Evolutionary conservation across 2,888 invertebrate genomes (phyloP).

Genomic region (Sesamia inferens): DNA sequence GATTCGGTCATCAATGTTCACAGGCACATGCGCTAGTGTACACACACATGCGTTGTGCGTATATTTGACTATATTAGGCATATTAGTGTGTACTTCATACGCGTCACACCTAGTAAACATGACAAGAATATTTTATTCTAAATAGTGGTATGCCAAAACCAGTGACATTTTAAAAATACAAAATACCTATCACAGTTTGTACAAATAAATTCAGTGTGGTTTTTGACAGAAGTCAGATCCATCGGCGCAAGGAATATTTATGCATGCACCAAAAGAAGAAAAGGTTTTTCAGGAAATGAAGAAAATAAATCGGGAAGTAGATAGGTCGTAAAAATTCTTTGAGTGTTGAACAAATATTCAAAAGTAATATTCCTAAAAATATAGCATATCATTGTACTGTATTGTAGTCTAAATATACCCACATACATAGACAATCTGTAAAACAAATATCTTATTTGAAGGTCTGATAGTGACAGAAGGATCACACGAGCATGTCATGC

Average conservation of each 20-base stretch:
- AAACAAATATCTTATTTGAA: slow-evolving; percentile 44
- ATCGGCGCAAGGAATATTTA: not conserved
- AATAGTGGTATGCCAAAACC: not conserved
- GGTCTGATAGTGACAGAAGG: slow-evolving; percentile 46
- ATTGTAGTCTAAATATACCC: not conserved
- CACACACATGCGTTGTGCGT: slow-evolving; percentile 52
- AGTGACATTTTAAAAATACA: slow-evolving; percentile 21
- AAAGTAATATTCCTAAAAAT: slow-evolving; percentile 18
- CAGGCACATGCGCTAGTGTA: slow-evolving; percentile 61
- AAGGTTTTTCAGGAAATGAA: slow-evolving; percentile 5
- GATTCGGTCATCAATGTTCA: slow-evolving; percentile 80
- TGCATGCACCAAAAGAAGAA: not conserved
- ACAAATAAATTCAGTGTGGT: not conserved
- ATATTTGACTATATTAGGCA: slow-evolving; percentile 60
- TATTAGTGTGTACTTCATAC: slow-evolving; percentile 61
- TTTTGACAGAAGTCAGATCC: not conserved
- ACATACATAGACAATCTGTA: slow-evolving; percentile 41
- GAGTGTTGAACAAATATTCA: not conserved
- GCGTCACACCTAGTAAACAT: slow-evolving; percentile 65
- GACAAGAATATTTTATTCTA: slow-evolving; percentile 72
- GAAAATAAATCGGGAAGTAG: not conserved
- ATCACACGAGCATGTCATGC: slow-evolving; percentile 39
- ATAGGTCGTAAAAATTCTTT: not conserved
- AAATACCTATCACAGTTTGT: not conserved
- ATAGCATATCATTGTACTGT: too few relatives aligned